Conservation (phyloP, 2,113 vertebrate genomes). For the Lipotes vexillifer region DNA sequence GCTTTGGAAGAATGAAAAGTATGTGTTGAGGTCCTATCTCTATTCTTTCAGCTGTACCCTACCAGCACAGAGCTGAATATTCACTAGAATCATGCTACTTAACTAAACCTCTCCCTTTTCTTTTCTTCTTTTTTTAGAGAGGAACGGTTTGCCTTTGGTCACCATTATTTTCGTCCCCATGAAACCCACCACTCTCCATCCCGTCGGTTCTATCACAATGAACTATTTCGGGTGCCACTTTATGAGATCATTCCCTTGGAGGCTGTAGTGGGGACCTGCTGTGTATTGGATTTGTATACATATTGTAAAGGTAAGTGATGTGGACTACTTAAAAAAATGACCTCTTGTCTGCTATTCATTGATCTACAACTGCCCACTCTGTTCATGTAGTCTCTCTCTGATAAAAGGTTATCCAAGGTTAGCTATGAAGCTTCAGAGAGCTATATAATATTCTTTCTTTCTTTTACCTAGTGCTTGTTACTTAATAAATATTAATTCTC, state of each 20-base stretch:
- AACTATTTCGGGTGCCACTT: conserved; percentile 95
- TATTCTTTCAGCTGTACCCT: not conserved
- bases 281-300: conserved; percentile 96
- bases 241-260: conserved; percentile 99
- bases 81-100: not conserved
- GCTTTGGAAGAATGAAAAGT: conserved; percentile 99
- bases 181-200: conserved; percentile 98
- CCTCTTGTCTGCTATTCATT: not conserved
- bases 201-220: conserved; percentile 96
- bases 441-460: not conserved
- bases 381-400: not conserved
- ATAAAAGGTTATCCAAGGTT: not conserved
- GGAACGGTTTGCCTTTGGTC: conserved; percentile 97
- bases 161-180: conserved; percentile 98
- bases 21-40: conserved; percentile 50
- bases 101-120: not conserved
- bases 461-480: not conserved
- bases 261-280: conserved; percentile 96
- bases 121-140: conserved; percentile 81
- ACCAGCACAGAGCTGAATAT: not conserved
- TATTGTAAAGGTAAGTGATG: conserved; percentile 92
- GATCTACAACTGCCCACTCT: not conserved
- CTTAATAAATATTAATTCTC: not conserved
- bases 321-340: not conserved
- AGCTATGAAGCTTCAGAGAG: not conserved